Conservation (phyloP, 2,113 vertebrate species). For the Lichenostomus cassidix region DNA sequence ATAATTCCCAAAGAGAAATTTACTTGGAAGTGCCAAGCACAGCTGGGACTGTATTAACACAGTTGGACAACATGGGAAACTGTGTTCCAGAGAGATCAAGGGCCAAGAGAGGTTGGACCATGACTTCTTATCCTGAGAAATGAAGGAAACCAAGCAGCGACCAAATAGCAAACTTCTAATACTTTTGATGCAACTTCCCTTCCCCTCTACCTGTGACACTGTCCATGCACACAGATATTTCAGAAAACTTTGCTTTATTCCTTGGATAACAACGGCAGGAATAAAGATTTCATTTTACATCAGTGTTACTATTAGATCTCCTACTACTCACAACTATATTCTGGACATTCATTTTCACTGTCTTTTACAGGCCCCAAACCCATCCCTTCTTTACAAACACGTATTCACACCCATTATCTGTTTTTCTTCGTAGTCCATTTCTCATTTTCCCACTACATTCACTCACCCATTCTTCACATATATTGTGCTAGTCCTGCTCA, state of each 20-base stretch:
- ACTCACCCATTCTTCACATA: background rate
- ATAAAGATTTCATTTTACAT: background rate
- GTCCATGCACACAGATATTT: background rate
- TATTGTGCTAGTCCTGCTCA: background rate
- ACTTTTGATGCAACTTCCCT: background rate
- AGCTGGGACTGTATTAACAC: slow-evolving; percentile 21
- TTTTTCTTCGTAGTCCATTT: background rate
- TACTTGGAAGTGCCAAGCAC: slow-evolving; percentile 16
- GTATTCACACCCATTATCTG: background rate
- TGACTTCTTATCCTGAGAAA: background rate
- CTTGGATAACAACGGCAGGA: background rate
- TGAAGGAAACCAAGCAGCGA: background rate
- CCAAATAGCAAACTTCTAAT: background rate
- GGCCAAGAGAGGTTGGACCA: background rate
- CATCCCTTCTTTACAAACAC: background rate
- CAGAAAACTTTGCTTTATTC: background rate
- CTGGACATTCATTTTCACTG: background rate
- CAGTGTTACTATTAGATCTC: background rate
- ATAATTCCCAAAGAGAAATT: slow-evolving; percentile 25
- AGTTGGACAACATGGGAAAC: slow-evolving; percentile 35
- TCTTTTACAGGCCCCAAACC: background rate
- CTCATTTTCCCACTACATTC: background rate
- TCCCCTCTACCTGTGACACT: background rate
- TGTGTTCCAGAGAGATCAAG: slow-evolving; percentile 8
- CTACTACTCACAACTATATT: background rate